Conservation (phyloP, 2,113 vertebrate species). For the Gasterosteus aculeatus region DNA sequence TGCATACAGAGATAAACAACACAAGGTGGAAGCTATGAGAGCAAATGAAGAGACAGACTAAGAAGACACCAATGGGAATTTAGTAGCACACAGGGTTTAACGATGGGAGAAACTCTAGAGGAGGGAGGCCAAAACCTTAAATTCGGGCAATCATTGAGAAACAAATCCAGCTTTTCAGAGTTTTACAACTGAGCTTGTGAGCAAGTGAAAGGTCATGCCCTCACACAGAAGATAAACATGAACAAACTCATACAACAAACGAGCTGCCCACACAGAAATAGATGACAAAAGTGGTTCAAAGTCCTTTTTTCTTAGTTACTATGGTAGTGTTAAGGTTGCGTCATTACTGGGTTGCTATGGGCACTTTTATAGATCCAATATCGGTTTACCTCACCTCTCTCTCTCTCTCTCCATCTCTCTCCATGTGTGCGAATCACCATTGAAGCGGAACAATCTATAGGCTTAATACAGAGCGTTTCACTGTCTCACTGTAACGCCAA, state of each 20-base stretch:
- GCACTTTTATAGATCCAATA: conserved; percentile 41
- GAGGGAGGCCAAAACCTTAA: conserved; percentile 4
- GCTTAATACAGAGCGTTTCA: conserved; percentile 33
- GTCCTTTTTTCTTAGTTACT: conserved; percentile 63
- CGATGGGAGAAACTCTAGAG: conserved; percentile 1
- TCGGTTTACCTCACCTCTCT: not conserved
- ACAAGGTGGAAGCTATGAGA: not conserved
- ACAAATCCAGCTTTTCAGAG: conserved; percentile 44
- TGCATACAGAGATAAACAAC: conserved; percentile 37
- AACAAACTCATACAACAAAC: conserved; percentile 40
- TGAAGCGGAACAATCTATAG: conserved; percentile 25
- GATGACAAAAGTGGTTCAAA: conserved; percentile 32
- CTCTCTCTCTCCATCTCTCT: not conserved
- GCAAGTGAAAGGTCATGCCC: conserved; percentile 25
- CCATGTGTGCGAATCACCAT: conserved; percentile 28
- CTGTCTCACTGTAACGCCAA: not conserved
- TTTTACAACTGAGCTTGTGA: conserved; percentile 34
- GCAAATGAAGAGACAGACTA: conserved; percentile 9
- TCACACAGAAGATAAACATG: conserved; percentile 17
- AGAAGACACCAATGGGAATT: conserved; percentile 3
- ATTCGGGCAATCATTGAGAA: conserved; percentile 38
- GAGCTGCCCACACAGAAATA: conserved; percentile 43
- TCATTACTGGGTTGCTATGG: conserved; percentile 64
- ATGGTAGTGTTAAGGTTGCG: conserved; percentile 52
- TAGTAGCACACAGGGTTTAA: conserved; percentile 26